Percentiles rank a stretch among this genome's conserved stretches.
Conservation (phyloP, 2,797 vertebrate genomes). For the Zenarchopterus dispar region DNA sequence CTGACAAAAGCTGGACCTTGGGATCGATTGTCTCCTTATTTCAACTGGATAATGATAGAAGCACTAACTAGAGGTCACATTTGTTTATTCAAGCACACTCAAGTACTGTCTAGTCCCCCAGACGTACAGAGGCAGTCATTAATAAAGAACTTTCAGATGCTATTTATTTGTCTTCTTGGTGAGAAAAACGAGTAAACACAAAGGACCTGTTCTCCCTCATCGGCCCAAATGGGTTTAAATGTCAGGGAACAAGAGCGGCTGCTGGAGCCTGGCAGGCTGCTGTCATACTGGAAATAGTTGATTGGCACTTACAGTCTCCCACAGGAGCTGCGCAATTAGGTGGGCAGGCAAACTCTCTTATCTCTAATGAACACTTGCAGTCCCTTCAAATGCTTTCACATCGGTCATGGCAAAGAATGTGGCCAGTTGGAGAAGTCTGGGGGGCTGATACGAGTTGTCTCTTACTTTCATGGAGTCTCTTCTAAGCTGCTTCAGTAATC, state of each 20-base stretch:
- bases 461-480: slow-evolving; percentile 23
- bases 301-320: slow-evolving; percentile 66
- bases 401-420: slow-evolving; percentile 45
- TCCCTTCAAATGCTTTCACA: slow-evolving; percentile 73
- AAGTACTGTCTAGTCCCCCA: too few relatives aligned
- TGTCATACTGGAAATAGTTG: slow-evolving; percentile 61
- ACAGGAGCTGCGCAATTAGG: slow-evolving; percentile 76
- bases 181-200: slow-evolving; percentile 34
- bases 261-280: slow-evolving; percentile 52
- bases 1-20: too few relatives aligned
- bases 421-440: slow-evolving; percentile 1
- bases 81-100: too few relatives aligned
- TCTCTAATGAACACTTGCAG: slow-evolving; percentile 84
- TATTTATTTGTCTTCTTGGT: slow-evolving; percentile 44
- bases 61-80: too few relatives aligned
- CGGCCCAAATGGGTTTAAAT: slow-evolving; percentile 64
- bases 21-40: too few relatives aligned
- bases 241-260: slow-evolving; percentile 47
- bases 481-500: slow-evolving; percentile 23
- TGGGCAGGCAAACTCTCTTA: slow-evolving; percentile 81
- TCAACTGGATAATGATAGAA: too few relatives aligned
- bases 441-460: slow-evolving; percentile 4
- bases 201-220: slow-evolving; percentile 51
- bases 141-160: slow-evolving; percentile 18
- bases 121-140: too few relatives aligned